Conservation (phyloP, 2,888 invertebrate genomes). For the Tigriopus californicus region DNA sequence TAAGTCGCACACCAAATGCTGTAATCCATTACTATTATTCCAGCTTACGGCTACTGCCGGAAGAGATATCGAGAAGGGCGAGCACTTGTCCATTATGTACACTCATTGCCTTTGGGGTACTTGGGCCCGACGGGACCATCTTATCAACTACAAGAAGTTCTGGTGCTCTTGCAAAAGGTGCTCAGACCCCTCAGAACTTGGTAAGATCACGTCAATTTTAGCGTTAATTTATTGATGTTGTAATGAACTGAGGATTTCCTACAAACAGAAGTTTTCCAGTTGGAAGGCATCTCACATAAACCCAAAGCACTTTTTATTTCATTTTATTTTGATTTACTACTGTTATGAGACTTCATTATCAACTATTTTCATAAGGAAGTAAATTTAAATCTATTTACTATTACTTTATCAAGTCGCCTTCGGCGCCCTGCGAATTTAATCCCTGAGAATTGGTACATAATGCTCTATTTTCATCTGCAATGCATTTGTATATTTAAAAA, state of each 20-base stretch:
- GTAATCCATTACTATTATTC: too few relatives aligned
- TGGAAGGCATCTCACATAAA: background rate
- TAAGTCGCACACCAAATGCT: too few relatives aligned
- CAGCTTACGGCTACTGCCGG: slow-evolving; percentile 48
- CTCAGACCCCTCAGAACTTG: slow-evolving; percentile 19
- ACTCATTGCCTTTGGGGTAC: slow-evolving; percentile 21
- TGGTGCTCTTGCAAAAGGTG: slow-evolving; percentile 20
- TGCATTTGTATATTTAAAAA: too few relatives aligned
- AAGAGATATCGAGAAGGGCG: slow-evolving; percentile 38
- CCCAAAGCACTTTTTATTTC: too few relatives aligned
- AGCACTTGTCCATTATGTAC: slow-evolving; percentile 20
- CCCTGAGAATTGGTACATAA: too few relatives aligned
- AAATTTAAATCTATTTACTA: too few relatives aligned
- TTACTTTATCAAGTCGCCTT: too few relatives aligned
- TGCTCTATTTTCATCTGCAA: too few relatives aligned
- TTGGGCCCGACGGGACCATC: slow-evolving; percentile 18
- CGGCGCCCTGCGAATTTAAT: too few relatives aligned
- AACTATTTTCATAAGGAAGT: too few relatives aligned
- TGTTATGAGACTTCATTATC: too few relatives aligned
- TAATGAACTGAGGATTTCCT: background rate
- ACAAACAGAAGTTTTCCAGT: background rate
- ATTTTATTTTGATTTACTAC: too few relatives aligned
- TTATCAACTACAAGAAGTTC: slow-evolving; percentile 19
- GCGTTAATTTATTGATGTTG: background rate
- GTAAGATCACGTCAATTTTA: background rate